Conservation (phyloP, 2,888 invertebrate species). For the Deroplatys truncata region DNA sequence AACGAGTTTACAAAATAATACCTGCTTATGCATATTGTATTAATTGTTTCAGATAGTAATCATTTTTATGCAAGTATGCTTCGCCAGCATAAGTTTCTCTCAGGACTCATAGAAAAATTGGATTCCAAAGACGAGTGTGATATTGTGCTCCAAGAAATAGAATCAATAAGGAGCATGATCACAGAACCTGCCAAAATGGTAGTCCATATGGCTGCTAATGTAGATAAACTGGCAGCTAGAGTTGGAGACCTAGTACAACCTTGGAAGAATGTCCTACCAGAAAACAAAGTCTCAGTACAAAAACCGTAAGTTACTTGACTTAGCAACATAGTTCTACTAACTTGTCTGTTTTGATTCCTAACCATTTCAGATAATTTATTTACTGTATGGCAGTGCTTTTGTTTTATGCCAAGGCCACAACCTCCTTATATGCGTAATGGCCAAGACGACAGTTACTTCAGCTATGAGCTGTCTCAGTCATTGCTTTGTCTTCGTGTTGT, state of each 20-base stretch:
- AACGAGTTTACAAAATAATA: not conserved
- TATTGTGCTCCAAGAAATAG: slow-evolving; percentile 45
- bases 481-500: no score
- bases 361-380: no score
- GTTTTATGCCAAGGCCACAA: no score
- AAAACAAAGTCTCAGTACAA: slow-evolving; percentile 20
- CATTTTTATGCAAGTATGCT: slow-evolving; percentile 65
- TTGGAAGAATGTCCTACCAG: slow-evolving; percentile 50
- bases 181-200: slow-evolving; percentile 58
- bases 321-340: not conserved
- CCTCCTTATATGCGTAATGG: no score
- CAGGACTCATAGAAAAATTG: slow-evolving; percentile 58
- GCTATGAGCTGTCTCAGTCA: no score
- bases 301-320: slow-evolving; percentile 7
- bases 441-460: no score
- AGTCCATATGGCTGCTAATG: slow-evolving; percentile 69
- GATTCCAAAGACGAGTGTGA: slow-evolving; percentile 49
- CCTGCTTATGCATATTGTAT: not conserved
- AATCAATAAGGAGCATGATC: slow-evolving; percentile 55
- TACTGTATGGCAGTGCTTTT: no score
- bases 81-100: slow-evolving; percentile 72
- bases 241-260: slow-evolving; percentile 50
- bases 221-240: slow-evolving; percentile 52
- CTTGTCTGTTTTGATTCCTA: slow-evolving; percentile 16
- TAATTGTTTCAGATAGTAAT: slow-evolving; percentile 59